Base-by-base conservation (phyloP, 2,113 vertebrate species). In the Mobula hypostoma region DNA sequence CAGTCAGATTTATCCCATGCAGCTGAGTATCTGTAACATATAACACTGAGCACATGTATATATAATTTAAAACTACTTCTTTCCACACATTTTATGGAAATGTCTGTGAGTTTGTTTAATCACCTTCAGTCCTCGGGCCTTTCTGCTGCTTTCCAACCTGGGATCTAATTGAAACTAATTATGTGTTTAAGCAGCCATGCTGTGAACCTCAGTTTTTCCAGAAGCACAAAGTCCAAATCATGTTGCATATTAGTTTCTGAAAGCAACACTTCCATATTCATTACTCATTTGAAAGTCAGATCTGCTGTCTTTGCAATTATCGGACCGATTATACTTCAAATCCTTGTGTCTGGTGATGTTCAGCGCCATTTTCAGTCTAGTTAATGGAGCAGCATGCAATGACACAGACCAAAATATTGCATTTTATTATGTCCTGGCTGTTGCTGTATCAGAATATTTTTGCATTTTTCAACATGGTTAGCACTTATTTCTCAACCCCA, bases 141-240 rank as follows among this genome's bases (percentile, higher is more conserved):
- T 68, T 68, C 29, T 66, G 32, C 61, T 90, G 61, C 85, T 68
- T 90, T n/a, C 63, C 14, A 68, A 29, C 61, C 61, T 19, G 29
- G 85, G n/a, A 90, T 32, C 61, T 90, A 68, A 68, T 90, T 66
- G 85, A 90, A 90, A 66, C n/a, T 68, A 90, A 90, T 68, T 32
- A n/a, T 90, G 61, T 19, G 63, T 32, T 90, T 63, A 90, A 85
- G 61, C 61, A 90, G 61, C 61, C 61, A 90, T 90, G 29, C 61
- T 90, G 61, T 90, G 63, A 90, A 66, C 61, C 19, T 24, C 7
- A 68, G 1, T 66, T 29, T n/a, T 90, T 66, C 85, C 61, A 66
- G n/a, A 66, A 66, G 83, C 8, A 15, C 63, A 36, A 90, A 66
- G 61, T 32, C n/a, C 61, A 61, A 90, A 61, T 56, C 61, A 90